Conservation (phyloP, 2,888 invertebrate genomes). For the Ptychoptera contaminata region DNA sequence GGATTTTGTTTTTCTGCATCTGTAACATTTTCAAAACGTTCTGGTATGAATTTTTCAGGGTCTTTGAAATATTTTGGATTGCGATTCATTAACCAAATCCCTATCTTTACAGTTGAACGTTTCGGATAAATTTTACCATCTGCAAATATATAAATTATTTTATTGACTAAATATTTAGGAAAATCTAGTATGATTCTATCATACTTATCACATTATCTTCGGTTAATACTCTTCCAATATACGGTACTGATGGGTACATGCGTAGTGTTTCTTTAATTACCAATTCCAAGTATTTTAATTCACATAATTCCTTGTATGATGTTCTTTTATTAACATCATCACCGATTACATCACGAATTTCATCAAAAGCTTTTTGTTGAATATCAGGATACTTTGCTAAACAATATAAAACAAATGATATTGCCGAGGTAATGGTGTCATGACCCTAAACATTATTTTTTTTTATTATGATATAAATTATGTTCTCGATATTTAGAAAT, state of each 20-base stretch:
- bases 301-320: conserved; percentile 19
- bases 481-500: neutral
- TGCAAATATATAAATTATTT: conserved; percentile 10
- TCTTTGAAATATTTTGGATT: conserved; percentile 33
- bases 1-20: conserved; percentile 37
- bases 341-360: conserved; percentile 18
- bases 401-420: conserved; percentile 5
- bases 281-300: conserved; percentile 24
- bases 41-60: conserved; percentile 37
- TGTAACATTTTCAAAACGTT: conserved; percentile 38
- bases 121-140: conserved; percentile 33
- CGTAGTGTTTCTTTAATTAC: conserved; percentile 26
- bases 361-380: conserved; percentile 21
- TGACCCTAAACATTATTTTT: conserved; percentile 3
- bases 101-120: conserved; percentile 35
- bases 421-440: conserved; percentile 6
- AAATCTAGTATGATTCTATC: neutral
- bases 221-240: neutral
- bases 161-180: neutral
- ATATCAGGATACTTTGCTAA: conserved; percentile 9
- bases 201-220: neutral
- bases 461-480: neutral
- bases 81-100: conserved; percentile 36
- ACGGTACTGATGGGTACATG: conserved; percentile 23
- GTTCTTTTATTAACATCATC: conserved; percentile 15